phyloP scores from a whole-genome alignment of 2,797 vertebrate genomes.

The Acridotheres tristis region DNA sequence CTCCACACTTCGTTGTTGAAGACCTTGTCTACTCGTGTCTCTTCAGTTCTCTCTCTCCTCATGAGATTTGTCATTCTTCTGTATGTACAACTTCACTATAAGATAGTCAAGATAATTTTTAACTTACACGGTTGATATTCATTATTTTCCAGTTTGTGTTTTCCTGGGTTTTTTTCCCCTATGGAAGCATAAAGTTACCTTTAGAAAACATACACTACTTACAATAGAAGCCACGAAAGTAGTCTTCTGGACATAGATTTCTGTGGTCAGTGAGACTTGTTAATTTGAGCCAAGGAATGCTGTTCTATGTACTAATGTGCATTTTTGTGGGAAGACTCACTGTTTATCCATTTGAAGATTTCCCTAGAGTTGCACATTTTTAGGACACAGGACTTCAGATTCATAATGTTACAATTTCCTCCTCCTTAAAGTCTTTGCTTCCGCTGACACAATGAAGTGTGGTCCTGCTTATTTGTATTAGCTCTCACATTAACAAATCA shows the following conservation, averaged over 20 bases:
- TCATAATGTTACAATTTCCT: background rate
- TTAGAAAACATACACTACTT: background rate
- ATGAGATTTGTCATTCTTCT: background rate
- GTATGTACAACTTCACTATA: background rate
- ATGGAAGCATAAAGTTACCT: background rate
- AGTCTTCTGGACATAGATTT: background rate
- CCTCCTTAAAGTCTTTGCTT: background rate
- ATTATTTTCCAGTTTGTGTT: background rate
- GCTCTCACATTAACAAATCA: background rate
- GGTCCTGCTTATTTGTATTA: background rate
- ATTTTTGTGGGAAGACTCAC: background rate
- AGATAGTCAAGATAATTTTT: background rate
- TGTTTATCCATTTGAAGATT: slow-evolving; percentile 6
- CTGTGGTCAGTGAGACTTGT: background rate
- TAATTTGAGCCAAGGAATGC: slow-evolving; percentile 19
- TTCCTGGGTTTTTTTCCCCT: background rate
- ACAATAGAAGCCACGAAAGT: background rate
- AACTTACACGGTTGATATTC: background rate
- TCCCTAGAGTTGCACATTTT: background rate
- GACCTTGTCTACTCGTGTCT: background rate
- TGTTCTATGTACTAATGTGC: background rate
- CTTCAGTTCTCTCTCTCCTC: background rate
- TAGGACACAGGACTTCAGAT: background rate
- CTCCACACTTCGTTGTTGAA: background rate
- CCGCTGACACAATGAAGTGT: background rate